Conservation (phyloP, 2,797 vertebrate genomes). For the Periophthalmus magnuspinnatus region DNA sequence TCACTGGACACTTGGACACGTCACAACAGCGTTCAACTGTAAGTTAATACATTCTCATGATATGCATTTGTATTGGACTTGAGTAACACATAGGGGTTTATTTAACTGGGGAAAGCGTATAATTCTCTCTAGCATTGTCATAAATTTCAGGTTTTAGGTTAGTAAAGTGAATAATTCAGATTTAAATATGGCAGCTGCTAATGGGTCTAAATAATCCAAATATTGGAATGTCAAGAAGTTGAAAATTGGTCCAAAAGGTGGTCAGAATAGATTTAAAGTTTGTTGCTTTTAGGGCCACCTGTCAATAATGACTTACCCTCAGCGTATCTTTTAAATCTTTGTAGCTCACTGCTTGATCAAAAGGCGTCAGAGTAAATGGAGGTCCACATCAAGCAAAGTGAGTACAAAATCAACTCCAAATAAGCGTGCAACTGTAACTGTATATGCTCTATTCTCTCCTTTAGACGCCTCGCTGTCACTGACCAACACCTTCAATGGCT, state of each 20-base stretch:
- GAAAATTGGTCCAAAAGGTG: neutral
- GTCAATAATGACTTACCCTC: neutral
- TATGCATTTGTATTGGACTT: neutral
- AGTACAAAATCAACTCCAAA: constrained; percentile 15
- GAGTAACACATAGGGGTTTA: neutral
- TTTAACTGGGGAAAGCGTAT: neutral
- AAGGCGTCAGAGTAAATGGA: neutral
- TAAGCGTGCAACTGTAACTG: neutral
- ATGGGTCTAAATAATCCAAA: neutral
- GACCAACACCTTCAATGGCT: neutral
- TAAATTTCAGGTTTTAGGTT: neutral
- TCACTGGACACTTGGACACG: neutral
- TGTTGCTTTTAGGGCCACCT: neutral
- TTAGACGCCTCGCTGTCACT: constrained; percentile 34
- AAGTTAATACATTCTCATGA: constrained; percentile 30
- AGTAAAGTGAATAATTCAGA: neutral
- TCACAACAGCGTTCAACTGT: constrained; percentile 34
- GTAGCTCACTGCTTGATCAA: neutral
- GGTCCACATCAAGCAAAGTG: constrained; percentile 8
- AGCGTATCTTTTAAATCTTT: neutral
- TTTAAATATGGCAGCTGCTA: neutral
- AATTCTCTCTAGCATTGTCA: neutral
- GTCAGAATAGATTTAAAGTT: too few relatives aligned
- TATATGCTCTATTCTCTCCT: neutral
- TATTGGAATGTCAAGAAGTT: neutral